These are phyloP conservation scores for Geotrypetes seraphini DNA, from an alignment of 2,797 vertebrate species.

Conservation along the genomic window DNA sequence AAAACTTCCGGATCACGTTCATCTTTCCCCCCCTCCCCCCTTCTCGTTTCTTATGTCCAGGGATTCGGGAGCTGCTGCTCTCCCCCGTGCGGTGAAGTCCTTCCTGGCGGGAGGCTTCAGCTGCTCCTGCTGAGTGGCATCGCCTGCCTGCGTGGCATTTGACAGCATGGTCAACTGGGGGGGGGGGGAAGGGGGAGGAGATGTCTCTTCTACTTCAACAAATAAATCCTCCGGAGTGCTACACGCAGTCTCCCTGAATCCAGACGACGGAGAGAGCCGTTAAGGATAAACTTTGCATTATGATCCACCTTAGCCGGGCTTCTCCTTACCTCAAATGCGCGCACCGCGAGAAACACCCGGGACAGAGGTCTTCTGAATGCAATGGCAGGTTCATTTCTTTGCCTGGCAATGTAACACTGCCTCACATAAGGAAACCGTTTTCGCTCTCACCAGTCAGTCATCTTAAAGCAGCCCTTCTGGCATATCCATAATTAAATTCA, in stretches of 20 bases:
- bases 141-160: slow-evolving; percentile 52
- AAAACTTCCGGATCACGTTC: slow-evolving; percentile 65
- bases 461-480: slow-evolving; percentile 25
- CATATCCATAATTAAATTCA: too few relatives aligned
- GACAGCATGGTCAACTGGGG: slow-evolving; percentile 15
- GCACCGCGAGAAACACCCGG: slow-evolving; percentile 2
- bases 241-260: neutral
- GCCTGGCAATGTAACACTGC: slow-evolving; percentile 47
- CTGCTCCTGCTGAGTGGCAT: slow-evolving; percentile 21
- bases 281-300: neutral
- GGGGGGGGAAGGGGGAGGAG: too few relatives aligned
- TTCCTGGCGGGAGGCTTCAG: slow-evolving; percentile 7
- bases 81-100: slow-evolving; percentile 17
- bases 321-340: neutral
- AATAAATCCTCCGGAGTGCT: neutral
- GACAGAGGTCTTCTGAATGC: slow-evolving; percentile 7
- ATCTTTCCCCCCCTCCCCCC: too few relatives aligned
- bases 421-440: slow-evolving; percentile 37
- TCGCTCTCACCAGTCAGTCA: slow-evolving; percentile 25
- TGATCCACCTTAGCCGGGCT: slow-evolving; percentile 2
- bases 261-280: slow-evolving; percentile 1
- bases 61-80: too few relatives aligned
- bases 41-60: too few relatives aligned
- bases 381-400: slow-evolving; percentile 14
- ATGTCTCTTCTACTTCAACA: slow-evolving; percentile 3